Evolutionary conservation across 2,888 invertebrate species (phyloP), one percentile per base, ranked within the genome.

Genomic region (Eubasilissa splendida): DNA sequence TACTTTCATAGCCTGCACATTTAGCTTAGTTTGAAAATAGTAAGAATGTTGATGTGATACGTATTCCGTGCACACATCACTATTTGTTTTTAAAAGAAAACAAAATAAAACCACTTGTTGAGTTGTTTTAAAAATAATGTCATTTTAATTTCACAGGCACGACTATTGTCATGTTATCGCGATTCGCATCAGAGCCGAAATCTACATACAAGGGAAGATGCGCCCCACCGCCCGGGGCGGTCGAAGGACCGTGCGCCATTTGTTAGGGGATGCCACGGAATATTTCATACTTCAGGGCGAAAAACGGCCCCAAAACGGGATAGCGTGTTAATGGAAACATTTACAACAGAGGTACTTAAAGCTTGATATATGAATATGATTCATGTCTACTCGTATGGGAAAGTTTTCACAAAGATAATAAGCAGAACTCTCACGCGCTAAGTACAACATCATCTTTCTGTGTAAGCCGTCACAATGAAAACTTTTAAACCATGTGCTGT

Each of bases 281-380:
- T 68, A 77, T 77, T 77, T 77, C 59, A 77, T 68, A 77, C 60
- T 68, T 68, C 58, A 54, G 33, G 65, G 58, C 52, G 66, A 65
- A 76, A 76, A 76, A 66, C 76, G 54, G 76, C 22, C 12, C 14
- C 65, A 66, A 76, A 76, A 66, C 58, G 66, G 54, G 54, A 66
- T 10, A 52, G 76, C 63, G 60, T 60, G 60, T 63, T 63, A 63
- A 63, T 63, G 60, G 60, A 63, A 63, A 63, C 60, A 63, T 63
- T 63, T 63, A 63, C 60, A 63, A 63, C 60, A 63, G 60, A 63
- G 10, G 14, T 63, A 22, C 60, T 63, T 63, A 22, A 63, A 14
- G 14, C 14, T 63, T 63, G 60, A 63, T 63, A 63, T 63, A 63
- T 63, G 60, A 63, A 63, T 63, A 63, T 63, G 60, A 63, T 63